Base-by-base conservation (phyloP, 1,140 invertebrate genomes). In the Eufriesea mexicana region DNA sequence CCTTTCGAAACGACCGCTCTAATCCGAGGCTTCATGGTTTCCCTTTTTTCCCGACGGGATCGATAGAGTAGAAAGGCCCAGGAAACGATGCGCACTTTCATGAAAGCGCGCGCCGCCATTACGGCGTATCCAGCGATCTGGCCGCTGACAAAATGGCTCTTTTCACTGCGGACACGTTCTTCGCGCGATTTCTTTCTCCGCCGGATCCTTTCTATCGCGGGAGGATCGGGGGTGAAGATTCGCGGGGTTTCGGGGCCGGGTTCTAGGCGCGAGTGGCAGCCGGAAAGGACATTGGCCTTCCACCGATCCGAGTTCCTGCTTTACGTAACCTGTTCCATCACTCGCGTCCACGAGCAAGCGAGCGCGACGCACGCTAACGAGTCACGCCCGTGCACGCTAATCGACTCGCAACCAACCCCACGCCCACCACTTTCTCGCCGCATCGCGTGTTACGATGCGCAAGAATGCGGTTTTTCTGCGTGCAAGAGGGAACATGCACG, bases 281-380 rank as follows among this genome's bases (percentile, higher is more conserved):
- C 81, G 81, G 76, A 81, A 89, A 92, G 92, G 92, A 93, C 92
- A 93, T 93, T 93, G 92, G 91, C 92, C 92, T 93, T 93, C 92
- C 87, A 89, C 87, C 51, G 79, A 86, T 67, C 61, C 66, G 83
- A 86, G 79, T 89, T 90, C 84, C 89, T 83, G 85, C 86, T 90
- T 92, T 92, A 92, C 84, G 90, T 92, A 92, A 92, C 89, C 85
- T 86, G 86, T 87, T 89, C 87, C 88, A 88, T 83, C 80, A 80
- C 75, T 83, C 42, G 68, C 76, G 79, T 80, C 79, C 79, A 68
- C 61, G 55, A 70, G 82, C 79, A 85, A 75, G 77, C 79, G 86
- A 84, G 86, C 79, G 84, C 87, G 66, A 86, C 85, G 84, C 87
- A 82, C 90, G 89, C 86, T 76, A 87, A 86, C 85, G 68, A 68